These are phyloP conservation scores for Nomada ruficornis DNA, from an alignment of 2,888 invertebrate genomes.

Conservation along the genomic window DNA sequence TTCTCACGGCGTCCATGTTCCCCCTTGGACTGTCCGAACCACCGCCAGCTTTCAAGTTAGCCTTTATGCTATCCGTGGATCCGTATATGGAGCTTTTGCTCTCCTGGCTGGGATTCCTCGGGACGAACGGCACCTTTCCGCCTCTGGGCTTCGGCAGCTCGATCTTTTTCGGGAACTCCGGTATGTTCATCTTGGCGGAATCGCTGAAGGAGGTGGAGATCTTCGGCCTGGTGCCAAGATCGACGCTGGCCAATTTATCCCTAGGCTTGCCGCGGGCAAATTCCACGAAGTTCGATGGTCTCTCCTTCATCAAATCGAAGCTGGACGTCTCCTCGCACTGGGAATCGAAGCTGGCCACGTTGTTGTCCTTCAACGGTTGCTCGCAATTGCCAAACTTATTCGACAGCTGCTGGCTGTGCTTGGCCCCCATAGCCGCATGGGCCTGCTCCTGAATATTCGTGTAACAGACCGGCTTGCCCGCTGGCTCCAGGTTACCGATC, in stretches of 20 bases:
- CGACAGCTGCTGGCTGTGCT: constrained; percentile 51
- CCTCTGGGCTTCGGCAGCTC: constrained; percentile 70
- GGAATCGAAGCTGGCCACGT: constrained; percentile 54
- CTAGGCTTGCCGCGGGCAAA: constrained; percentile 66
- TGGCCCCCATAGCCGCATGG: constrained; percentile 36
- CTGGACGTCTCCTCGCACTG: constrained; percentile 61
- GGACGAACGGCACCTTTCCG: constrained; percentile 66
- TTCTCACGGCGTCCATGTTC: constrained; percentile 77
- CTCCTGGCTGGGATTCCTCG: constrained; percentile 70
- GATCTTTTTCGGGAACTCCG: constrained; percentile 76
- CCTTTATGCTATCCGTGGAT: constrained; percentile 72
- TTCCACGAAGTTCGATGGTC: constrained; percentile 65
- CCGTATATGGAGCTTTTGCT: constrained; percentile 62
- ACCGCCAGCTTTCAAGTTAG: constrained; percentile 68
- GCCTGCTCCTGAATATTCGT: constrained; percentile 78
- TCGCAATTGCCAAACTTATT: constrained; percentile 71
- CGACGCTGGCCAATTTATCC: constrained; percentile 73
- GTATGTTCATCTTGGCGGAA: constrained; percentile 68
- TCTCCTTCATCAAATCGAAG: constrained; percentile 64
- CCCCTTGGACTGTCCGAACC: constrained; percentile 74
- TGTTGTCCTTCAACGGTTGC: constrained; percentile 61
- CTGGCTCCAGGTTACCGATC: constrained; percentile 78
- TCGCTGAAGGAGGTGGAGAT: constrained; percentile 67
- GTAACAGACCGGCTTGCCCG: constrained; percentile 70
- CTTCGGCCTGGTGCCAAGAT: constrained; percentile 78